Evolutionary conservation across 2,888 invertebrate species (phyloP), one percentile per base, ranked within the genome.

Genomic region (Rotaria magnacalcarata): DNA sequence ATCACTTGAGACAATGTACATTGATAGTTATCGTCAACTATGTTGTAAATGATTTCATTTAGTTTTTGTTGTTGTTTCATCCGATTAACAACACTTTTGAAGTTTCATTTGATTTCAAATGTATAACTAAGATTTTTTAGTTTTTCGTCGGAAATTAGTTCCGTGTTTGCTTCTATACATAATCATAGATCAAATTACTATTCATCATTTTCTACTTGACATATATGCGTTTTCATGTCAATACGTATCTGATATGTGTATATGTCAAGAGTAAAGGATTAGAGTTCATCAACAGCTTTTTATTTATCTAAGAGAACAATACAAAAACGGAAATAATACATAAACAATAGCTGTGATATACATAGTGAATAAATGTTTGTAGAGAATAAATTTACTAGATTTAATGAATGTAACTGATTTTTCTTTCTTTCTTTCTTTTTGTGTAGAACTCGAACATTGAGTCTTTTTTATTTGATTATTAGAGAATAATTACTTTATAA

Each of bases 131-230:
- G 1, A 2, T 34, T 34, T 47, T 47, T 47, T 47, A 11, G 7
- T 47, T 47, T 52, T 52, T 0, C 3, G 3, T 56, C 24, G 27
- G n/a, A 60, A 27, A 60, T 60, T 67, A 67, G 16, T 67, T 67
- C 67, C 67, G 34, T 67, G 34, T 67, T 41, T 67, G 6, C 34
- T 16, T 41, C 34, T 27, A 27, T 14, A 27, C 27, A 67, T 67
- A 67, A 67, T 67, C 27, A 67, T 41, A 27, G 67, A 67, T 67
- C 67, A 34, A 67, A 67, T 67, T 67, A 67, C 67, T 67, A 67
- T 67, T 67, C 67, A 67, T 67, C 67, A 67, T 41, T 67, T 67
- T 67, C 67, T 67, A 67, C 34, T 67, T 67, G 67, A 67, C 67
- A 67, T 16, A 67, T 27, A 67, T 67, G 67, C 34, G 67, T 19